Percentiles rank a stretch among this genome's conserved stretches.
Conservation (phyloP, 1,140 invertebrate genomes). For the Bombyx mori region DNA sequence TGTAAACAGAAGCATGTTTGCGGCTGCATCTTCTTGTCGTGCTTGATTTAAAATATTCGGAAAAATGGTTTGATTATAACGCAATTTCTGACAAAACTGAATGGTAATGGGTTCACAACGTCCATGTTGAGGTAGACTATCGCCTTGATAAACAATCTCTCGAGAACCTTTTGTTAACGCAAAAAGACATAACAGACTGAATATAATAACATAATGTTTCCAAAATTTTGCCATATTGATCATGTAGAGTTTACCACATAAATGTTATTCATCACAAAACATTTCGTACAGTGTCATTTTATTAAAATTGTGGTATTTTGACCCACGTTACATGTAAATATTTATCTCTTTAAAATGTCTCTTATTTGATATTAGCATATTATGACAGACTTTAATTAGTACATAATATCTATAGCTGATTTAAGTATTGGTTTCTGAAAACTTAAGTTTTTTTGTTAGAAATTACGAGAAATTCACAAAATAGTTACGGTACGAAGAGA, state of each 20-base stretch:
- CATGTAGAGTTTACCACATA: constrained; percentile 1
- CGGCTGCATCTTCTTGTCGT: constrained; percentile 95
- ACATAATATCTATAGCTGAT: too few relatives aligned
- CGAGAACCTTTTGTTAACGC: constrained; percentile 43
- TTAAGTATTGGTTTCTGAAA: too few relatives aligned
- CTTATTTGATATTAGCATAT: too few relatives aligned
- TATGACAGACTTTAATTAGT: too few relatives aligned
- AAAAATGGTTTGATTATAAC: constrained; percentile 97
- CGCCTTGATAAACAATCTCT: constrained; percentile 64
- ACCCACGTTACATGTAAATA: too few relatives aligned
- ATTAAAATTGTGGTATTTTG: neutral
- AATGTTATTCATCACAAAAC: neutral
- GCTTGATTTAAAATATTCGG: constrained; percentile 94
- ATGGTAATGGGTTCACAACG: constrained; percentile 95
- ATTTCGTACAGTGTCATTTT: neutral
- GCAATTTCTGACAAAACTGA: constrained; percentile 91
- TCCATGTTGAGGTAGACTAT: constrained; percentile 80
- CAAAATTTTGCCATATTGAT: constrained; percentile 24
- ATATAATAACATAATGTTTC: constrained; percentile 36
- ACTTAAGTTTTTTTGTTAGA: too few relatives aligned
- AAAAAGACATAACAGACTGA: constrained; percentile 41
- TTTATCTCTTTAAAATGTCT: too few relatives aligned
- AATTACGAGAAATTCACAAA: too few relatives aligned
- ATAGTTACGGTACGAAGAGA: too few relatives aligned
- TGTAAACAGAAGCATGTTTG: constrained; percentile 94